Base-by-base conservation (phyloP, 2,797 vertebrate genomes). In the Aeoliscus strigatus region DNA sequence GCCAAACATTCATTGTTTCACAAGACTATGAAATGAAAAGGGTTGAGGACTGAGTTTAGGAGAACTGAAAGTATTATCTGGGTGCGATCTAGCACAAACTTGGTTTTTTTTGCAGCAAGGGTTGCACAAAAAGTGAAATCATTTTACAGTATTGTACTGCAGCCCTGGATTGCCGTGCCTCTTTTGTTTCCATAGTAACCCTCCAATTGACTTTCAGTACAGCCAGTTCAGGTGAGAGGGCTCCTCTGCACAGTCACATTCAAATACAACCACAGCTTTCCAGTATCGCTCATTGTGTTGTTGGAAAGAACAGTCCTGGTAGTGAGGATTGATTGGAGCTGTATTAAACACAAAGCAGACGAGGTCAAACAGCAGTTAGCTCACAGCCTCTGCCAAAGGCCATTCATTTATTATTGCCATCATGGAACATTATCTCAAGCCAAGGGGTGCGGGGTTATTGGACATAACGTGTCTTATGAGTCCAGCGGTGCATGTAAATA, bases 171-270 rank as follows among this genome's bases (percentile, higher is more conserved):
- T 69, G 74, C 75, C 37, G 63, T 80, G 57, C 69, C 76, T 72
- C 64, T 66, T 73, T 74, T 66, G 83, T 86, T 83, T 79, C 84
- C 78, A 84, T 83, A 75, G 84, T 66, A 83, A 84, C 77, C 43
- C 12, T 13, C 43, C 45, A 38, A 75, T 52, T 67, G 70, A 75
- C 75, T 79, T 71, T 69, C 61, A 59, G 63, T 16, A 44, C 35
- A 67, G 58, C 25, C 51, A 46, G 69, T 51, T 58, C 76, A 82
- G 75, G 75, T 80, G 68, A 74, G 66, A 59, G 51, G 54, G 58
- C 53, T 66, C 39, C 27, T 65, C 62, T 29, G 11, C 47, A 53
- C 54, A 65, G 66, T 78, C 67, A 45, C n/a, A 75, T 77, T 64
- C 49, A 55, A 66, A 65, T 24, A 48, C 52, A 60, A 43, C 45